Conservation (phyloP, 2,888 invertebrate species). For the Alcis repandata region DNA sequence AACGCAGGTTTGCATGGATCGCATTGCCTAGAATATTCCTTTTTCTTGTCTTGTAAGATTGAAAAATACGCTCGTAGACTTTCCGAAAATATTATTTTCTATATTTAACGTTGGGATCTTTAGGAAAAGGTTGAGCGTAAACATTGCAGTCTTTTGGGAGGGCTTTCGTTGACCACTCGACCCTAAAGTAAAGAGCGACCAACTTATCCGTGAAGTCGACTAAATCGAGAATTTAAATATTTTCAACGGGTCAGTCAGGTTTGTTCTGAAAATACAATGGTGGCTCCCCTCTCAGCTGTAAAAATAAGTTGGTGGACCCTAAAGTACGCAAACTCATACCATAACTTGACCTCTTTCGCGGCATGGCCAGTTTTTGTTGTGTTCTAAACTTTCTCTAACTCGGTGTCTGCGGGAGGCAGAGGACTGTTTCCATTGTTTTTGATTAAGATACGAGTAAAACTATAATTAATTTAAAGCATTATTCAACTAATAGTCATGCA, state of each 20-base stretch:
- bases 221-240: background rate
- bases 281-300: background rate
- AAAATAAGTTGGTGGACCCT: slow-evolving; percentile 10
- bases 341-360: slow-evolving; percentile 39
- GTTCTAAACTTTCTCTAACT: slow-evolving; percentile 45
- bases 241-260: background rate
- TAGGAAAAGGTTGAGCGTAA: slow-evolving; percentile 14
- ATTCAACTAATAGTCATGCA: too few species aligned
- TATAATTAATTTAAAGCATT: background rate
- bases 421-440: slow-evolving; percentile 18
- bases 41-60: too few species aligned
- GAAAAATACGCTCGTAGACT: background rate
- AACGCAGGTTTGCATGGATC: too few species aligned
- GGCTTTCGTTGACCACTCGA: slow-evolving; percentile 27
- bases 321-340: slow-evolving; percentile 34
- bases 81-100: slow-evolving; percentile 1
- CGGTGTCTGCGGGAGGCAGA: slow-evolving; percentile 40
- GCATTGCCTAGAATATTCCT: too few species aligned
- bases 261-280: background rate
- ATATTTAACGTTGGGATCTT: slow-evolving; percentile 6
- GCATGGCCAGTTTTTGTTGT: slow-evolving; percentile 44
- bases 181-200: slow-evolving; percentile 27
- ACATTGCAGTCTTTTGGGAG: slow-evolving; percentile 24
- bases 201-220: background rate
- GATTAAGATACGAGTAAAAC: background rate